Conservation (phyloP, 1,140 invertebrate species). For the Agrypnia vestita region DNA sequence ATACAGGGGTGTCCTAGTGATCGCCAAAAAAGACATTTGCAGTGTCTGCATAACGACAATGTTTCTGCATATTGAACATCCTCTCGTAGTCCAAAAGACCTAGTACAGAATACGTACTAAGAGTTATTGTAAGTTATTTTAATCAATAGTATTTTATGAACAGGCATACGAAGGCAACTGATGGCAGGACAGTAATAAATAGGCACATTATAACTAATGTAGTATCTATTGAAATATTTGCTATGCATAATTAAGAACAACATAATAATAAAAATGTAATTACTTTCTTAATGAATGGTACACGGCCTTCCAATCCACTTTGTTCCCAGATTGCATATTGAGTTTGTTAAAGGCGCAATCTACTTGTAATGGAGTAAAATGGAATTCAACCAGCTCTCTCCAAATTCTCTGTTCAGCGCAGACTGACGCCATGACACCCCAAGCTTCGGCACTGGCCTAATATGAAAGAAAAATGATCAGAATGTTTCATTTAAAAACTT, state of each 20-base stretch:
- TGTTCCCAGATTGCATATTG: constrained; percentile 65
- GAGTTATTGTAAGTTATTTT: background rate
- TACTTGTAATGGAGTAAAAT: constrained; percentile 92
- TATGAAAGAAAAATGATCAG: background rate
- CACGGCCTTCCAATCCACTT: constrained; percentile 80
- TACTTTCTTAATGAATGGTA: constrained; percentile 84
- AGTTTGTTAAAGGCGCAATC: constrained; percentile 74
- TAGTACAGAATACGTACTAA: constrained; percentile 67
- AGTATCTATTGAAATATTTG: background rate
- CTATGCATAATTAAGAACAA: background rate
- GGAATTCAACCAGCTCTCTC: constrained; percentile 92
- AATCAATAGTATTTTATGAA: background rate
- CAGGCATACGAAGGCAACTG: background rate
- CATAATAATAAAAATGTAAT: constrained; percentile 59
- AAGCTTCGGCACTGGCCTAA: constrained; percentile 75
- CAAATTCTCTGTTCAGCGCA: constrained; percentile 93
- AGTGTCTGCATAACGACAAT: constrained; percentile 94
- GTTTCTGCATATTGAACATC: constrained; percentile 93
- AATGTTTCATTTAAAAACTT: background rate
- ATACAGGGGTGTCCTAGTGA: constrained; percentile 93
- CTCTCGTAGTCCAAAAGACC: constrained; percentile 91
- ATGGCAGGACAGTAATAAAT: background rate
- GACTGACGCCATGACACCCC: constrained; percentile 83
- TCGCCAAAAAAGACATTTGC: constrained; percentile 97
- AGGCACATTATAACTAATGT: too few relatives aligned